These are phyloP conservation scores for Dorcus hopei DNA, from an alignment of 2,888 invertebrate species.

Conservation along the genomic window DNA sequence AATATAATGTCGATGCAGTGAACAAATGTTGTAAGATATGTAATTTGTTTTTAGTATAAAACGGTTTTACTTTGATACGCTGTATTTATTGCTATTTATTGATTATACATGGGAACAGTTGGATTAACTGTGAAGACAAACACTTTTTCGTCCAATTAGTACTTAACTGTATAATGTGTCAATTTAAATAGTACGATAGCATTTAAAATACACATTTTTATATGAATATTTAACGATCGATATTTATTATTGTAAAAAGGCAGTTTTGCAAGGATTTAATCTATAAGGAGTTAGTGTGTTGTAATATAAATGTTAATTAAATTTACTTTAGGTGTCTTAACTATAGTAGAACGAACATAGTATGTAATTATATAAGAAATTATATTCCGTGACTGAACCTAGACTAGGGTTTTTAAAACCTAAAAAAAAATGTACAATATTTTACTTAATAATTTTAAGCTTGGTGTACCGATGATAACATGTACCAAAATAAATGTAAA, in stretches of 20 bases:
- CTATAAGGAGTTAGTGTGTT: slow-evolving; percentile 35
- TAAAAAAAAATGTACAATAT: slow-evolving; percentile 27
- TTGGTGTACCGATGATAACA: slow-evolving; percentile 45
- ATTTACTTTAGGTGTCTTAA: slow-evolving; percentile 42
- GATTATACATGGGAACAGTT: slow-evolving; percentile 4
- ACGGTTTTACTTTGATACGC: slow-evolving; percentile 18
- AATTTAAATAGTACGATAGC: slow-evolving; percentile 21
- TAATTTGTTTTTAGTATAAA: slow-evolving; percentile 9
- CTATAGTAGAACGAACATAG: slow-evolving; percentile 34
- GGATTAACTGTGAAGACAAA: slow-evolving; percentile 1
- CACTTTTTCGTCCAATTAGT: slow-evolving; percentile 14
- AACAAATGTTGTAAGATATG: slow-evolving; percentile 22
- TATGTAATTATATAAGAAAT: slow-evolving; percentile 14
- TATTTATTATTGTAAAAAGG: slow-evolving; percentile 42
- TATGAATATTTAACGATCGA: slow-evolving; percentile 33
- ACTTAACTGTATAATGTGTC: slow-evolving; percentile 24
- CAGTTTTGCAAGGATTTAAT: slow-evolving; percentile 30
- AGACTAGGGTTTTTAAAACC: slow-evolving; percentile 36
- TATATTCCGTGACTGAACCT: slow-evolving; percentile 39
- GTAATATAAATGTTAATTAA: slow-evolving; percentile 46
- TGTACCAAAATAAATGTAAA: slow-evolving; percentile 50
- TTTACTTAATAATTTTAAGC: slow-evolving; percentile 35
- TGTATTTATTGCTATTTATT: slow-evolving; percentile 38
- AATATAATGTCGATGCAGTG: too few relatives aligned
- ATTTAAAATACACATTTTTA: slow-evolving; percentile 28